Conservation (phyloP, 2,113 vertebrate genomes). For the Rhinopomastus cyanomelas region DNA sequence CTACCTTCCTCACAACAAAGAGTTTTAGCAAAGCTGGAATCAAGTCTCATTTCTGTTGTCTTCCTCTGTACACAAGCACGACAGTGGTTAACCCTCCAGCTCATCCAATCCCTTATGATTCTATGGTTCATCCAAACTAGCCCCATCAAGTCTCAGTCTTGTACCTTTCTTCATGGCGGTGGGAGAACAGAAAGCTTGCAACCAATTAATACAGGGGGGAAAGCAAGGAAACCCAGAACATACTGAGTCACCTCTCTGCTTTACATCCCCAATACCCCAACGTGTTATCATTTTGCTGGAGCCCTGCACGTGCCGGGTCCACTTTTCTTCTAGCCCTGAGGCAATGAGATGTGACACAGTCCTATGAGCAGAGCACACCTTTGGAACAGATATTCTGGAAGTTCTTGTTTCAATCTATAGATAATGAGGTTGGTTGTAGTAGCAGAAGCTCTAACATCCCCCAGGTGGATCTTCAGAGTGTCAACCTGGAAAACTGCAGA, state of each 20-base stretch:
- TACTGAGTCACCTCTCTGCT: constrained; percentile 18
- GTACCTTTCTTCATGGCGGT: neutral
- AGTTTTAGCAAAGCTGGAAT: neutral
- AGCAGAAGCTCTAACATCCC: constrained; percentile 5
- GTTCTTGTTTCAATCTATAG: neutral
- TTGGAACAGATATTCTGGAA: constrained; percentile 15
- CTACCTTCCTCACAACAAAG: neutral
- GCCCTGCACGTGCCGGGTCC: neutral
- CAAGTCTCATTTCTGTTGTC: neutral
- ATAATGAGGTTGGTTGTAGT: neutral
- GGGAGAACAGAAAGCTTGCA: neutral
- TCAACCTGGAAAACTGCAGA: neutral
- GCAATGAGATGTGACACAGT: neutral
- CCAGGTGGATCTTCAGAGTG: neutral
- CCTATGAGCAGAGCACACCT: neutral
- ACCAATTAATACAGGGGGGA: neutral
- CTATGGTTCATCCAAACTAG: neutral
- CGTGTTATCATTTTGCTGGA: constrained; percentile 29
- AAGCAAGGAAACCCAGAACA: neutral
- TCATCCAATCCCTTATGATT: no score
- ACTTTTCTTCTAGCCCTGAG: neutral
- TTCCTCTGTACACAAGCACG: neutral
- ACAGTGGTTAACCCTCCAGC: neutral
- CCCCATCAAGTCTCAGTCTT: neutral
- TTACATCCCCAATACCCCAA: constrained; percentile 18